phyloP scores from a whole-genome alignment of 23 tunicate species.

The Styela plicata region DNA sequence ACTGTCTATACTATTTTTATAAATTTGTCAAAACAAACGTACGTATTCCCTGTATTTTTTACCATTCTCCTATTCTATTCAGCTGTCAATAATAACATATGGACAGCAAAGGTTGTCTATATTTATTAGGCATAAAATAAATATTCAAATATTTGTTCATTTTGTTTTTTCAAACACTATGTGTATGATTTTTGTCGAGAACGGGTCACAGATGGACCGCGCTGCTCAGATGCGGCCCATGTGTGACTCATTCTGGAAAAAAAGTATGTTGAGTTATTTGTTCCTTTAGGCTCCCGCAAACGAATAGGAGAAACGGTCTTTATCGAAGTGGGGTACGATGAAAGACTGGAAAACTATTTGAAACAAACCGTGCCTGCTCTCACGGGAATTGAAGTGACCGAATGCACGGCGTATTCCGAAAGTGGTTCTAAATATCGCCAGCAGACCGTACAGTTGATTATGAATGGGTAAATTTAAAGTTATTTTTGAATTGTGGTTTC shows the following conservation, averaged over 20 bases:
- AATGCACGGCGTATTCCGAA: background rate
- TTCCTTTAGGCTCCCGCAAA: background rate
- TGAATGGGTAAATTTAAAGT: background rate
- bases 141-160: background rate
- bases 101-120: background rate
- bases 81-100: background rate
- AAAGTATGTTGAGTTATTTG: no score
- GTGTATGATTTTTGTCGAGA: no score
- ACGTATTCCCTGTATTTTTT: no score
- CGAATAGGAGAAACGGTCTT: background rate
- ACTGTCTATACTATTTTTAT: no score
- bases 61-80: background rate
- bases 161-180: no score
- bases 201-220: no score
- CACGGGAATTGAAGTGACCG: background rate
- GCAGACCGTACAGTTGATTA: background rate
- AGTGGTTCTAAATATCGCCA: background rate
- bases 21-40: background rate
- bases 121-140: background rate
- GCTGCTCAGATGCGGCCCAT: no score
- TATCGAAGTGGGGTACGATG: background rate
- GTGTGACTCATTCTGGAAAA: no score
- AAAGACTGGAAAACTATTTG: background rate
- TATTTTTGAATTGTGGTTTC: no score
- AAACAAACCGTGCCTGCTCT: background rate